A percentile compares a stretch with the other conserved stretches of the same genome.
These are phyloP conservation scores for Rostratula benghalensis DNA, from an alignment of 2,113 vertebrate genomes.

Conservation along the genomic window DNA sequence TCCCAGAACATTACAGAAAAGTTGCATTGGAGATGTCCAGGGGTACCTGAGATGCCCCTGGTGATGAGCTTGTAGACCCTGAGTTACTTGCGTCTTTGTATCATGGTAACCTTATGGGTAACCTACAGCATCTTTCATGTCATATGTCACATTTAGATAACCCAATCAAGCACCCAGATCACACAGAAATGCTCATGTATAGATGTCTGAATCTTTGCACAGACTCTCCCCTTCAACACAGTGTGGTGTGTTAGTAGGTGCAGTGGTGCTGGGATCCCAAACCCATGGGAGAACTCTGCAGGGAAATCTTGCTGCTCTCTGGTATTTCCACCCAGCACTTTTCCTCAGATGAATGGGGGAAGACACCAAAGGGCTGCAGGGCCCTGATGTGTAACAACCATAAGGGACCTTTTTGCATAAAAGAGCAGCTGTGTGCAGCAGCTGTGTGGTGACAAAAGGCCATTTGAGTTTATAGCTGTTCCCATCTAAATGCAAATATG, in stretches of 20 bases:
- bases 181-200: rapidly evolving
- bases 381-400: background rate
- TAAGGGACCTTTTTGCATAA: background rate
- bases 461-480: background rate
- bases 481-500: conserved; percentile 54
- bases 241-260: background rate
- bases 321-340: background rate
- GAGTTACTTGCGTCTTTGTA: background rate
- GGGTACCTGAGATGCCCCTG: too few relatives aligned
- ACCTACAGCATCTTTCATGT: background rate
- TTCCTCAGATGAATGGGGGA: background rate
- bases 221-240: rapidly evolving
- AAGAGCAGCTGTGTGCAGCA: conserved; percentile 46
- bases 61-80: background rate
- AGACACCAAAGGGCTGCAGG: background rate
- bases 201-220: background rate
- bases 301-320: background rate
- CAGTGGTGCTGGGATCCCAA: background rate
- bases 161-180: background rate
- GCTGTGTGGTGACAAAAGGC: conserved; percentile 34
- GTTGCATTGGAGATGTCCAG: background rate
- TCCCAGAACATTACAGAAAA: background rate
- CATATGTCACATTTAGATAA: rapidly evolving
- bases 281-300: rapidly evolving
- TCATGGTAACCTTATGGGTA: rapidly evolving